Conservation (phyloP, 1,140 invertebrate species). For the Subanguina moxae region DNA sequence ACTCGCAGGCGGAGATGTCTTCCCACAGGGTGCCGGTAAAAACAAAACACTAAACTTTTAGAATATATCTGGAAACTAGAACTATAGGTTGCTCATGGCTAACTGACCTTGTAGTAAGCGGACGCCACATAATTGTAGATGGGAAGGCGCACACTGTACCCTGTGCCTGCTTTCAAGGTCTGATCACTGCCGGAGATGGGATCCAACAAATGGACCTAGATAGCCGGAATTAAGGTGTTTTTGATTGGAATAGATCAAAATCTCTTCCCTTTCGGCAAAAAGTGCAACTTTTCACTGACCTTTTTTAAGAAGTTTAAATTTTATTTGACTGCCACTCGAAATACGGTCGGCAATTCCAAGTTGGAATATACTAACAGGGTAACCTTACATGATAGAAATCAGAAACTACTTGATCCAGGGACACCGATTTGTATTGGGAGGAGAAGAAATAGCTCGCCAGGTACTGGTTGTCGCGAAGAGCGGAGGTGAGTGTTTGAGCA, state of each 20-base stretch:
- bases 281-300: too few relatives aligned
- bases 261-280: too few relatives aligned
- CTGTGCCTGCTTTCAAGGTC: not conserved
- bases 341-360: too few relatives aligned
- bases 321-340: too few relatives aligned
- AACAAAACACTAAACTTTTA: conserved; percentile 8
- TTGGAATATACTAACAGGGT: too few relatives aligned
- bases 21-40: not conserved
- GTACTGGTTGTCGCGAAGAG: not conserved
- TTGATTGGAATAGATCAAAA: too few relatives aligned
- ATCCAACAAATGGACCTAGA: conserved; percentile 5
- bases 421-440: conserved; percentile 1
- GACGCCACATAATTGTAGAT: conserved; percentile 1
- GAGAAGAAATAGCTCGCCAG: conserved; percentile 6
- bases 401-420: conserved; percentile 6
- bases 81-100: not conserved
- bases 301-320: too few relatives aligned
- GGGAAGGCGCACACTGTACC: not conserved
- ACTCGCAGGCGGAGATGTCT: not conserved
- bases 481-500: conserved; percentile 1
- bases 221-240: not conserved
- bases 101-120: conserved; percentile 2
- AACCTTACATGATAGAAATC: conserved; percentile 4
- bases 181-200: not conserved
- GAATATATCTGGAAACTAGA: not conserved